Conservation (phyloP, 1,140 invertebrate species). For the Macrobrachium nipponense region DNA sequence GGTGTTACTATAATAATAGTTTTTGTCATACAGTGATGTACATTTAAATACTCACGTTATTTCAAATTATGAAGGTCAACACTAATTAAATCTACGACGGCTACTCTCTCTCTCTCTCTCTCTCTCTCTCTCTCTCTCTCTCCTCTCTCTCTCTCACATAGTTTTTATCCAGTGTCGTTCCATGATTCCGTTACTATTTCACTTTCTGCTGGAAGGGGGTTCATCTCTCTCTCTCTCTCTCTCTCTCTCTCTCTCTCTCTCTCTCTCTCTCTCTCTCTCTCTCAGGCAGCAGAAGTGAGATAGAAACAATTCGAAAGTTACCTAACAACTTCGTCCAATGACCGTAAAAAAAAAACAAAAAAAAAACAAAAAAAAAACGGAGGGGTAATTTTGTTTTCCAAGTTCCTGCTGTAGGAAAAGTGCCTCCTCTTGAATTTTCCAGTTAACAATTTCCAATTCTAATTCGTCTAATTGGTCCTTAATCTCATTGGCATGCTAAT, state of each 20-base stretch:
- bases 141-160: neutral
- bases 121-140: neutral
- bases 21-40: too few relatives aligned
- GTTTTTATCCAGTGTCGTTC: slow-evolving; percentile 4
- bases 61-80: too few relatives aligned
- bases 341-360: slow-evolving; percentile 21
- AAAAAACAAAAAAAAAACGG: slow-evolving; percentile 28
- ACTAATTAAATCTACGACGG: too few relatives aligned
- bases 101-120: neutral
- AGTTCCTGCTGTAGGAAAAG: neutral
- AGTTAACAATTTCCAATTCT: slow-evolving; percentile 40
- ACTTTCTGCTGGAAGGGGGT: neutral
- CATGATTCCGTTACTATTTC: neutral
- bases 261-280: slow-evolving; percentile 20
- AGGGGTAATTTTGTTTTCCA: neutral
- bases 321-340: neutral
- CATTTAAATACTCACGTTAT: too few relatives aligned
- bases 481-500: slow-evolving; percentile 45
- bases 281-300: neutral
- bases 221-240: neutral
- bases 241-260: slow-evolving; percentile 26
- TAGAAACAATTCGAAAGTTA: slow-evolving; percentile 15
- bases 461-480: slow-evolving; percentile 36
- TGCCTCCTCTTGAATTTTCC: slow-evolving; percentile 21
- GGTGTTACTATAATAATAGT: too few relatives aligned